Conservation (phyloP, 2,113 vertebrate species). For the Phalacrocorax pelagicus region DNA sequence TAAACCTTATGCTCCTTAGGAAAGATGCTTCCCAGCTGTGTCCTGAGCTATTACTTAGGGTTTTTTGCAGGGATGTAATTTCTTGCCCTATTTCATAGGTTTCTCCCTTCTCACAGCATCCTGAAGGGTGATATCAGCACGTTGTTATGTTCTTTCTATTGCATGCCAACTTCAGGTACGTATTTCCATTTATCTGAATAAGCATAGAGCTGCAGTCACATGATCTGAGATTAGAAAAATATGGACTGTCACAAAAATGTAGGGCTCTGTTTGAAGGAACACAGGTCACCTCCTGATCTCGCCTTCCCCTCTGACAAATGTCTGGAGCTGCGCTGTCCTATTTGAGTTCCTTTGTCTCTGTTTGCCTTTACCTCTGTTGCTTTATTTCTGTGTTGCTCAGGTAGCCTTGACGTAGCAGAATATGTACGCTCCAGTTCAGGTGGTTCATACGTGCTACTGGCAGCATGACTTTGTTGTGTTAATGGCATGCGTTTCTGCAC, state of each 20-base stretch:
- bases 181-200: neutral
- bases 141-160: neutral
- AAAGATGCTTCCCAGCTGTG: neutral
- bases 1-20: neutral
- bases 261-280: neutral
- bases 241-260: neutral
- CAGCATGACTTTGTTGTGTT: neutral
- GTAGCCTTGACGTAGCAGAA: neutral
- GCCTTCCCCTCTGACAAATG: neutral
- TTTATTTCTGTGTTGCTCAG: neutral
- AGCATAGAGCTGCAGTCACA: neutral
- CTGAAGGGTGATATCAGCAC: neutral
- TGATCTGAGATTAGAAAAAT: neutral
- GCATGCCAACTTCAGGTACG: neutral
- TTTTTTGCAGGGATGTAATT: neutral
- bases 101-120: neutral
- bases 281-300: neutral
- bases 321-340: neutral
- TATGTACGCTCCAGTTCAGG: neutral
- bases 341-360: neutral
- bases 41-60: neutral
- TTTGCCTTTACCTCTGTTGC: neutral
- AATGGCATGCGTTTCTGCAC: neutral
- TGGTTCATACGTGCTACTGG: neutral
- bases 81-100: neutral